These are phyloP conservation scores for Drosophila neotestacea DNA, from an alignment of 2,888 invertebrate genomes.

Conservation along the genomic window DNA sequence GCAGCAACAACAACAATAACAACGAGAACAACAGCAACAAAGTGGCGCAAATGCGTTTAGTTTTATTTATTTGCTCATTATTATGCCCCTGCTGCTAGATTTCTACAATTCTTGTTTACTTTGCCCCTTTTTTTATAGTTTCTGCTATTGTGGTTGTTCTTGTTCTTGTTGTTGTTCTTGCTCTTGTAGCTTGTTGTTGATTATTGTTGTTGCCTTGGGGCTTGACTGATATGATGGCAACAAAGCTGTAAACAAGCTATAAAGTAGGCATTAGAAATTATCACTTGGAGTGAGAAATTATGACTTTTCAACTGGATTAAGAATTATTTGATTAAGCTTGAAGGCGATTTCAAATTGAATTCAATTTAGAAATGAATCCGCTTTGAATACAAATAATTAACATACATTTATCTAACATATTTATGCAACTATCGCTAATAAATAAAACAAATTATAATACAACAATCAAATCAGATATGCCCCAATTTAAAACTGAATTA, in stretches of 20 bases:
- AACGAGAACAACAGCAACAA: constrained; percentile 54
- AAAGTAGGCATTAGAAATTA: constrained; percentile 68
- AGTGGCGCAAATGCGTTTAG: constrained; percentile 81
- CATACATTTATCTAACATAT: background rate
- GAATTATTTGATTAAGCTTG: background rate
- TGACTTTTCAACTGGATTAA: constrained; percentile 15
- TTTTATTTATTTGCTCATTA: constrained; percentile 79
- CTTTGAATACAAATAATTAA: background rate
- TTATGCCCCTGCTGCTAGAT: constrained; percentile 70
- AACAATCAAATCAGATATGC: background rate
- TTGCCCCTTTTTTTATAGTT: constrained; percentile 65
- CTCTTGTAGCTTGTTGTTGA: constrained; percentile 26
- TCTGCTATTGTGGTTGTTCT: constrained; percentile 33
- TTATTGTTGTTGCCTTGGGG: constrained; percentile 34
- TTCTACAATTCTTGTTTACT: constrained; percentile 73
- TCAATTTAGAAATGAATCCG: background rate
- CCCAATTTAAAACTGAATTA: background rate
- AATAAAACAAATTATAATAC: background rate
- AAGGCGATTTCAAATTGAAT: background rate
- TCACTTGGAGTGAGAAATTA: constrained; percentile 39
- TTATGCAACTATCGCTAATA: background rate
- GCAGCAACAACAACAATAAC: constrained; percentile 55
- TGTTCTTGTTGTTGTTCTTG: constrained; percentile 34
- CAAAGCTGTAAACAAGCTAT: constrained; percentile 71
- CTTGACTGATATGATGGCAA: constrained; percentile 72